phyloP scores from a whole-genome alignment of 1,140 invertebrate species.

The Limonius californicus region DNA sequence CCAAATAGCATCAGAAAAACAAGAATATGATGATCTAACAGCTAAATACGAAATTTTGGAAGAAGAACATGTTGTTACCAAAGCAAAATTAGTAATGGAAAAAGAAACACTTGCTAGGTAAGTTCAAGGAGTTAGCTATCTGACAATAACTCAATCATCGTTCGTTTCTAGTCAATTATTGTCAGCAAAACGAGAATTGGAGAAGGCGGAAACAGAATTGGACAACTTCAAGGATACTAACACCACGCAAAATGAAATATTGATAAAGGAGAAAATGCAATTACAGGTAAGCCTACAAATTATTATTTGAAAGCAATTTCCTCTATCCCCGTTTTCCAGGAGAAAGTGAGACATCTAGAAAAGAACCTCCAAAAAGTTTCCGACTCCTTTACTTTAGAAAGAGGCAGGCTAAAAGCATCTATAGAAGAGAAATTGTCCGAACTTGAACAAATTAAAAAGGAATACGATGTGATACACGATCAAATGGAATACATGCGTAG shows the following conservation, averaged over 20 bases:
- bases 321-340: too few species aligned
- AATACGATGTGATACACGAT: slow-evolving; percentile 66
- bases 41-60: slow-evolving; percentile 77
- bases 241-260: slow-evolving; percentile 63
- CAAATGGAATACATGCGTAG: slow-evolving; percentile 65
- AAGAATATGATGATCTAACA: slow-evolving; percentile 76
- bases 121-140: too few species aligned
- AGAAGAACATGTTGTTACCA: slow-evolving; percentile 76
- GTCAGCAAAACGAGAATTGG: slow-evolving; percentile 55
- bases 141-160: too few species aligned
- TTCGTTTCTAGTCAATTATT: slow-evolving; percentile 49
- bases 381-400: slow-evolving; percentile 54
- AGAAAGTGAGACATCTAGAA: slow-evolving; percentile 63
- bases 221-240: slow-evolving; percentile 64
- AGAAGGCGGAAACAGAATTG: slow-evolving; percentile 60
- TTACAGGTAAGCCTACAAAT: slow-evolving; percentile 56
- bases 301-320: too few species aligned
- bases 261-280: slow-evolving; percentile 70
- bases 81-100: slow-evolving; percentile 71
- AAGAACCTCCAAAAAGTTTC: slow-evolving; percentile 54
- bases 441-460: slow-evolving; percentile 66
- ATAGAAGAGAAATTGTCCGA: slow-evolving; percentile 73
- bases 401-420: slow-evolving; percentile 61
- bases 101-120: slow-evolving; percentile 66
- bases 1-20: slow-evolving; percentile 60